phyloP scores from a whole-genome alignment of 2,113 vertebrate species.

The Beaufortia kweichowensis region DNA sequence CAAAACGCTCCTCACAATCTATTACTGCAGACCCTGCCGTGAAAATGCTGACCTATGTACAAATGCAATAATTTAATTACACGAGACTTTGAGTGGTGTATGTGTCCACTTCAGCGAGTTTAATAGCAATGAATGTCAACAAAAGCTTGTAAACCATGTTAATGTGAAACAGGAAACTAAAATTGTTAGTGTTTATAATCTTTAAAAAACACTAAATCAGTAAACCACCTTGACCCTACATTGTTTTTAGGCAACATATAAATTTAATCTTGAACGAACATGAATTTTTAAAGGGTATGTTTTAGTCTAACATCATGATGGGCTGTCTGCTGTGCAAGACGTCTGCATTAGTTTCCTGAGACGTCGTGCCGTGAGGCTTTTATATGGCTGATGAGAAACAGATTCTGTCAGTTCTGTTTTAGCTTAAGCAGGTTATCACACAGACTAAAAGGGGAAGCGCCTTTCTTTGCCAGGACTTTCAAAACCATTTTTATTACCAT shows the following conservation, averaged over 20 bases:
- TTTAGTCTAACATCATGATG: background rate
- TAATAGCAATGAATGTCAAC: slow-evolving; percentile 32
- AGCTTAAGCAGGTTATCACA: background rate
- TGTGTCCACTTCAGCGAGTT: slow-evolving; percentile 39
- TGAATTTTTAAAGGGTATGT: slow-evolving; percentile 17
- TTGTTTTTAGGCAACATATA: background rate
- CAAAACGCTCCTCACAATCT: slow-evolving; percentile 59
- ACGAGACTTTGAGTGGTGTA: slow-evolving; percentile 57
- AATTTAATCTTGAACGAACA: background rate
- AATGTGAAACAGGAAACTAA: background rate
- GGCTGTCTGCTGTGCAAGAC: background rate
- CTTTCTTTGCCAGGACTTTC: background rate
- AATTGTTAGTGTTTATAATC: background rate
- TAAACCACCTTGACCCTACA: background rate
- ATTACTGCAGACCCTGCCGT: slow-evolving; percentile 56
- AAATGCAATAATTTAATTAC: slow-evolving; percentile 70
- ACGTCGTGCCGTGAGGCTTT: background rate
- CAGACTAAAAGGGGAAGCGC: slow-evolving; percentile 40
- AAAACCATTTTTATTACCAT: background rate
- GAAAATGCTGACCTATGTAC: slow-evolving; percentile 74
- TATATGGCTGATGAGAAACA: slow-evolving; percentile 25
- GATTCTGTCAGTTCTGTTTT: background rate
- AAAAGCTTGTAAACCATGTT: slow-evolving; percentile 13
- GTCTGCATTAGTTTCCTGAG: background rate
- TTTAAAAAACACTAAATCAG: background rate